Conservation (phyloP, 2,888 invertebrate species). For the Epirrita christyi region DNA sequence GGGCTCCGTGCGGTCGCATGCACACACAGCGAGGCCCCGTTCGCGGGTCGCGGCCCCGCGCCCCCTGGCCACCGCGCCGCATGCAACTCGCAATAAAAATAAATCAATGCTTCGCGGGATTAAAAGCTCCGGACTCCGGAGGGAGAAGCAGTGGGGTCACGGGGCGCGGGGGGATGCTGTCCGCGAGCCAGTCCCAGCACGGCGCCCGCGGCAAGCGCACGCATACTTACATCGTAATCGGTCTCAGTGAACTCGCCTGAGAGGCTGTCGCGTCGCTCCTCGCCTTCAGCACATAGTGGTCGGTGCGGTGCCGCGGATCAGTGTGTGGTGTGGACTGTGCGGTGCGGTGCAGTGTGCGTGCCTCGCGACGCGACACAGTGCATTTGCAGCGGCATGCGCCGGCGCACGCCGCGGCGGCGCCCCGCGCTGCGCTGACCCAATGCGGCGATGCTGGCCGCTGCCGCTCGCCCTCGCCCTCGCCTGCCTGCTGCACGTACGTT, state of each 20-base stretch:
- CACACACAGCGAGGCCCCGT: background rate
- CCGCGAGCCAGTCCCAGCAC: constrained; percentile 54
- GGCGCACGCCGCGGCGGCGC: constrained; percentile 51
- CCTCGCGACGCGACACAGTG: constrained; percentile 27
- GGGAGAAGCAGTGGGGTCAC: constrained; percentile 36
- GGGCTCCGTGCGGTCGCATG: constrained; percentile 4
- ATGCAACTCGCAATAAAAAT: constrained; percentile 56
- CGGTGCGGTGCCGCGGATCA: constrained; percentile 23
- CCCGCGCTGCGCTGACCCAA: constrained; percentile 62
- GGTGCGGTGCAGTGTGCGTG: constrained; percentile 34
- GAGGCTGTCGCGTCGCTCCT: constrained; percentile 26
- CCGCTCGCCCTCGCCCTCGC: constrained; percentile 70
- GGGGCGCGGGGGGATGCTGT: constrained; percentile 37
- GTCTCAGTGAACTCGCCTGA: constrained; percentile 14
- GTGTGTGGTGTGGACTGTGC: constrained; percentile 36
- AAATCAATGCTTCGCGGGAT: constrained; percentile 58
- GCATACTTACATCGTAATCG: constrained; percentile 29
- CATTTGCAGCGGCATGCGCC: constrained; percentile 25
- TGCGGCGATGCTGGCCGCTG: constrained; percentile 67
- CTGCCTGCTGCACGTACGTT: constrained; percentile 72
- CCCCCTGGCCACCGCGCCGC: constrained; percentile 4
- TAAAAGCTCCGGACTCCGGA: constrained; percentile 50
- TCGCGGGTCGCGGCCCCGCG: background rate
- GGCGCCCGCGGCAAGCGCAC: constrained; percentile 65
- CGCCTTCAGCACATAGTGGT: constrained; percentile 25